Conservation (phyloP, 1,140 invertebrate genomes). For the Ladona fulva region DNA sequence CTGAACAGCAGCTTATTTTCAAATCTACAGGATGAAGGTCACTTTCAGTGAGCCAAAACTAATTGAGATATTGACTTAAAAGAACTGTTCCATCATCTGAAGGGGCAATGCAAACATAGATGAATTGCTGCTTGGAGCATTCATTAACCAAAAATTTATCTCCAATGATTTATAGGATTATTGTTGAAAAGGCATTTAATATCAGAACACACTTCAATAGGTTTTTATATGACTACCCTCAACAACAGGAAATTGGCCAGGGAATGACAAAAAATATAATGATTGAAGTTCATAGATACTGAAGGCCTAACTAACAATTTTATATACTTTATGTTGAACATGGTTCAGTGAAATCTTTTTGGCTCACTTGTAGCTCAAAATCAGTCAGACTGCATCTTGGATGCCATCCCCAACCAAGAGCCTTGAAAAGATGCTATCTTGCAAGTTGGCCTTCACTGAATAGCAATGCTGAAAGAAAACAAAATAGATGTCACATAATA, state of each 20-base stretch:
- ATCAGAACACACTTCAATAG: constrained; percentile 6
- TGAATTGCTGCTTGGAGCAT: not conserved
- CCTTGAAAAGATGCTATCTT: not conserved
- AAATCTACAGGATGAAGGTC: not conserved
- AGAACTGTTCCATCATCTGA: not conserved
- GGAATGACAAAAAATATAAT: not conserved
- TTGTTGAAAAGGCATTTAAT: not conserved
- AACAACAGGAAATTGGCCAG: constrained; percentile 3
- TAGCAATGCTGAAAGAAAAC: constrained; percentile 4
- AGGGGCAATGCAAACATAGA: not conserved
- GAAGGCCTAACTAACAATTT: constrained; percentile 1
- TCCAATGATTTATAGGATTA: not conserved
- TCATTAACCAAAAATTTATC: not conserved
- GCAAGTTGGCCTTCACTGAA: not conserved
- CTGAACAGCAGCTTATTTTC: not conserved
- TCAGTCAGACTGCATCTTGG: not conserved
- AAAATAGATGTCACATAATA: not conserved
- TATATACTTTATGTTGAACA: not conserved
- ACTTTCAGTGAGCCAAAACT: not conserved
- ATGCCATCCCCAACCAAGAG: not conserved
- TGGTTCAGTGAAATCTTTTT: constrained; percentile 1
- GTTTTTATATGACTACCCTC: not conserved
- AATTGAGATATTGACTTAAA: not conserved
- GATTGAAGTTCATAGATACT: not conserved
- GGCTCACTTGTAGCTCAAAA: not conserved